Evolutionary conservation across 1,140 invertebrate species (phyloP), one percentile per base, ranked within the genome.

Genomic region (Drosophila repletoides): DNA sequence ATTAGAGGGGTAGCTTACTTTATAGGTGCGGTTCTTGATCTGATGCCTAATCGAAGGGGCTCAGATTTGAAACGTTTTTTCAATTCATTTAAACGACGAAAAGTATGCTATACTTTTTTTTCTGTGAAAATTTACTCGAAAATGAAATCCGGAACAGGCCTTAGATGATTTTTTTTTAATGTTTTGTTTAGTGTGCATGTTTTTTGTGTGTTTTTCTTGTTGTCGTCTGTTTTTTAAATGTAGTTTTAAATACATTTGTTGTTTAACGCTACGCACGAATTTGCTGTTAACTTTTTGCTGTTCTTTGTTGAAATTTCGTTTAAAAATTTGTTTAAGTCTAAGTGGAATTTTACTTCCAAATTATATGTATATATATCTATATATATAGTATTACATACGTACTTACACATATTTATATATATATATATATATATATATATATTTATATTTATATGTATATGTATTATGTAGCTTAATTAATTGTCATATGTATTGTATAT

Each of bases 261-360:
- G 15, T 79, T 70, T 79, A 80, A n/a, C 76, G 59, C 70, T 79
- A 79, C 66, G 76, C 76, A 80, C 72, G 66, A 75, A 80, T 80
- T 79, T 71, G 68, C 69, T 80, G 76, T 80, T 80, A 80, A 80
- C 76, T 80, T 75, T 79, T 80, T 80, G 76, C 76, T 80, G 76
- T 77, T 72, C 58, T 69, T 69, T 72, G 65, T 79, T 74, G 68
- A 75, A 74, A 60, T 76, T 75, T 69, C 49, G 51, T 76, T 76
- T 76, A 66, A 76, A 76, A 76, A 76, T 76, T 70, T 56, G n/a
- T 51, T 66, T 69, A 51, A 22, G 21, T 59, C 45, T 76, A 74
- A 49, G 15, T 67, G 31, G 1, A 26, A 15, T 53, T 24, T 43
- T 56, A 24, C n/a, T n/a, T n/a, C n/a, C n/a, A n/a, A n/a, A n/a